These are phyloP conservation scores for Ficedula albicollis DNA, from an alignment of 2,797 vertebrate genomes.

Conservation along the genomic window DNA sequence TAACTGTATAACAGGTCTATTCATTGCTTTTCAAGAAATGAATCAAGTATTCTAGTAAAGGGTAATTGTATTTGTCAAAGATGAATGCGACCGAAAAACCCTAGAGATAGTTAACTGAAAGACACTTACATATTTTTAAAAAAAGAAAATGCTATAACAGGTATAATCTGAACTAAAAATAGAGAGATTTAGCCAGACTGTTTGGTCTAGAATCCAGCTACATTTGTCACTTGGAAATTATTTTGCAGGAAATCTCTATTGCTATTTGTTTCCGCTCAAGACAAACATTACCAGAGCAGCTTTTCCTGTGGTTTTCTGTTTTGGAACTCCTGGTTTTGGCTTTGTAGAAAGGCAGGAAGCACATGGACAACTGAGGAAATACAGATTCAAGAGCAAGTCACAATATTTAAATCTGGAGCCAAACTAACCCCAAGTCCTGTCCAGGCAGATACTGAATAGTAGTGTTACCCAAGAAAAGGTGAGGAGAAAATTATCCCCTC, in stretches of 20 bases:
- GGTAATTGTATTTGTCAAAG: neutral
- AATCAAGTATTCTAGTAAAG: neutral
- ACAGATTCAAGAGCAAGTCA: neutral
- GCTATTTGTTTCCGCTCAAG: conserved; percentile 2
- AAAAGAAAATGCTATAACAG: neutral
- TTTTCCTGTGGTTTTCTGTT: conserved; percentile 21
- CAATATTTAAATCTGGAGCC: neutral
- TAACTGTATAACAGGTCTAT: neutral
- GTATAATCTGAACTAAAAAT: neutral
- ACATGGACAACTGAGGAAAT: neutral
- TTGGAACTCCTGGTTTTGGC: neutral
- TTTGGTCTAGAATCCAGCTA: neutral
- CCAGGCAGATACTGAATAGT: neutral
- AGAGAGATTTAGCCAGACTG: neutral
- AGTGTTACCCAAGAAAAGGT: neutral
- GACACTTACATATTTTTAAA: neutral
- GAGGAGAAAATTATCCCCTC: neutral
- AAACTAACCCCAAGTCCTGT: neutral
- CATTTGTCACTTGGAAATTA: neutral
- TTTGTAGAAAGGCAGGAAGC: neutral
- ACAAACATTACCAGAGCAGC: neutral
- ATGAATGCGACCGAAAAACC: neutral
- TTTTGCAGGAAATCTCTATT: conserved; percentile 5
- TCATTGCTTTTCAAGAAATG: neutral
- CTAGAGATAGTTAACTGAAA: neutral